Base-by-base conservation (phyloP, 2,888 invertebrate species). In the Drosophila mimetica region DNA sequence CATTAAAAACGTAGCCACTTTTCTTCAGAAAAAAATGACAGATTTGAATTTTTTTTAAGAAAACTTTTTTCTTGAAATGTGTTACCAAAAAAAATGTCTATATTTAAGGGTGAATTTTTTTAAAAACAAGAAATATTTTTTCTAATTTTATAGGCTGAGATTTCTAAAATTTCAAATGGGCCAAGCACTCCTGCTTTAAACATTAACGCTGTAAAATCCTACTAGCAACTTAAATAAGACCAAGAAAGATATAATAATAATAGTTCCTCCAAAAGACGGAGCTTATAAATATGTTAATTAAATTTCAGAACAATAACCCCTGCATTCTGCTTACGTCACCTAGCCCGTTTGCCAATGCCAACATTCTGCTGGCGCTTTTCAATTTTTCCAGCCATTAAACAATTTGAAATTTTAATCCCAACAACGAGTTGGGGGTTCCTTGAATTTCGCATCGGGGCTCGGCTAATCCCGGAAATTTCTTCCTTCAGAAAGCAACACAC, bases 301-400 rank as follows among this genome's bases (percentile, higher is more conserved):
- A 25, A 25, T 55, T 48, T 9, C 13, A 16, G 1, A 54, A 48
- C 48, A 22, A 54, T 34, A 54, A 16, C 25, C 14, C 14, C 7
- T 18, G 18, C 16, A 20, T 32, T 22, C 6, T 16, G 46, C 46
- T 39, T 28, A 39, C 61, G 60, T 46, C 60, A 60, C 14, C 28
- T 42, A 28, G 20, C n/a, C 20, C 13, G 20, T 18, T 59, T 16
- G 14, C 11, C 13, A 16, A 30, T 50, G 25, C 50, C 28, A 36
- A 16, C 9, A 41, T 44, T 30, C 50, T 65, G 9, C 34, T 11
- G 28, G 28, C 22, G 28, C 36, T 32, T 37, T 64, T 51, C 42
- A 44, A 64, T 66, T 66, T 66, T 55, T 41, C 18, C 69, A 30
- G 70, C 55, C 47, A 66, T 47, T 66, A 69, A 22, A 28, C 70